Base-by-base conservation (phyloP, 2,797 vertebrate genomes). In the Staurois parvus region DNA sequence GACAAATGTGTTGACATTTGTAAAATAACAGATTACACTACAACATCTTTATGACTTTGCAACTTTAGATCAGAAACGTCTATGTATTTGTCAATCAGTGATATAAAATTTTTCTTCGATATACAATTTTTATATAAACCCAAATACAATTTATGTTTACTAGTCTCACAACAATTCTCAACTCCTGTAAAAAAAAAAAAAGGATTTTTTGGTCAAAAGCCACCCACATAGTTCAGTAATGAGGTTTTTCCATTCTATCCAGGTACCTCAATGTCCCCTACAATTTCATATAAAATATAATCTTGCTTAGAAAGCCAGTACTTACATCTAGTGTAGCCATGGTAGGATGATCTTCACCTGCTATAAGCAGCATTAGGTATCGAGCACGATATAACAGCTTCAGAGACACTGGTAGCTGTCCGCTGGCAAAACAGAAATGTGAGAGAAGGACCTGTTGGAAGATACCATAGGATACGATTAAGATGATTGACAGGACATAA, bases 261-360 rank as follows among this genome's bases (percentile, higher is more conserved):
- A 52, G 15, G 13, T 52, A 52, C 13, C 0, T 48, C 45, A 2
- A 48, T 19, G 4, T 56, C 0, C 6, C 52, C 21, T 24, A 4
- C 21, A 7, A 59, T 24, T 9, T 9, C 24, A 7, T 59, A 24
- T 24, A n/a, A 59, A 59, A 8, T 1, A 56, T 24, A 59, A 5
- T 24, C 52, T 8, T 0, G 24, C 21, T 24, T 59, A 59, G 21
- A 59, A 24, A 24, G 48, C 48, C 48, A 66, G 26, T 68, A 91
- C 94, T 87, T 89, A 96, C 96, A 85, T 96, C 96, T 87, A 96
- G 85, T 37, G 91, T 93, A 69, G 95, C 95, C 0, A 88, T 92
- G 91, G 92, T 95, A 0, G 96, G 96, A 87, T 96, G 95, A 81
- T 96, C 95, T 72, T 95, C 95, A 86, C 96, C 96, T 0, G 95